Evolutionary conservation across 2,888 invertebrate species (phyloP).

Genomic region (Mylabris sibirica): DNA sequence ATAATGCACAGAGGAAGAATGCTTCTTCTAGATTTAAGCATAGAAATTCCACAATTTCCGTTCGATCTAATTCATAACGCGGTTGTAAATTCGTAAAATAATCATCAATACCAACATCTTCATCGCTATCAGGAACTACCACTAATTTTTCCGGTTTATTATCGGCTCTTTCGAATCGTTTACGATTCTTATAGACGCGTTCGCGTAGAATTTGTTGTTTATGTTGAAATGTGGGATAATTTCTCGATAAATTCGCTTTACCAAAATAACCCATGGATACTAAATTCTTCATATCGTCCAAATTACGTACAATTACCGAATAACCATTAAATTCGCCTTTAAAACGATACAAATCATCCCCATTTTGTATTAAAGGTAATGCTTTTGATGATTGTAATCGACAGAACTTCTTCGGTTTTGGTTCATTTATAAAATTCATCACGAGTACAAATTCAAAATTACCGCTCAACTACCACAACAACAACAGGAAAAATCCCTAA

Average conservation of each 20-base stretch:
- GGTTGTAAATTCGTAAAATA: constrained; percentile 70
- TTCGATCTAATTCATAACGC: constrained; percentile 67
- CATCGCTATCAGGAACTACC: constrained; percentile 72
- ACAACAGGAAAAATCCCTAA: background rate
- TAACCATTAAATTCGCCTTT: constrained; percentile 73
- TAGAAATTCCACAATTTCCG: constrained; percentile 69
- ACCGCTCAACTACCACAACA: constrained; percentile 18
- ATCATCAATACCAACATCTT: constrained; percentile 70
- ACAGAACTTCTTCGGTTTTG: constrained; percentile 49
- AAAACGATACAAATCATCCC: constrained; percentile 64
- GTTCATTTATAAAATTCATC: constrained; percentile 19
- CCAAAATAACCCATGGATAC: constrained; percentile 80
- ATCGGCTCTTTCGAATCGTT: constrained; percentile 61
- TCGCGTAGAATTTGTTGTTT: constrained; percentile 65
- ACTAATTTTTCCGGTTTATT: constrained; percentile 61
- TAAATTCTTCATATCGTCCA: constrained; percentile 68
- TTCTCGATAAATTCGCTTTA: constrained; percentile 66
- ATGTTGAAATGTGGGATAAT: constrained; percentile 55
- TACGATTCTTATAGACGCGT: constrained; percentile 69
- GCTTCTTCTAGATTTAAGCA: constrained; percentile 79
- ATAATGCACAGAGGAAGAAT: constrained; percentile 73
- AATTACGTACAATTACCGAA: constrained; percentile 69
- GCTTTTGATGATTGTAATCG: constrained; percentile 55
- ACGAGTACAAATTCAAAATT: constrained; percentile 35
- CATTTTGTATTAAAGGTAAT: constrained; percentile 59